These are phyloP conservation scores for Vanacampus margaritifer DNA, from an alignment of 2,113 vertebrate genomes.

Conservation along the genomic window DNA sequence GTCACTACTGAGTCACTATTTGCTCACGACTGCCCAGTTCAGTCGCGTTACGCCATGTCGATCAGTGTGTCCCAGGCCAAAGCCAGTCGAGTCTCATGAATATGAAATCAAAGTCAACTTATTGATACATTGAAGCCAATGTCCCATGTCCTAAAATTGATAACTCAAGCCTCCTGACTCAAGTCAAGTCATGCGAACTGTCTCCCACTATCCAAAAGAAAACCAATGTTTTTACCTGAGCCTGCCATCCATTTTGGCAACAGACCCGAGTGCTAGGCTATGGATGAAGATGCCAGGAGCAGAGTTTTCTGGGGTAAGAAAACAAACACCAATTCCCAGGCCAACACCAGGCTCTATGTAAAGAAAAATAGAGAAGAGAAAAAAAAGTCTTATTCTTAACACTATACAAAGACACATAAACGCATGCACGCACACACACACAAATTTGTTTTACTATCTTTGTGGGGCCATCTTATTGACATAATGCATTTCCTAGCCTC, in stretches of 20 bases:
- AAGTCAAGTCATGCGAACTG: no score
- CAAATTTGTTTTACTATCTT: no score
- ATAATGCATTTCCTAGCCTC: no score
- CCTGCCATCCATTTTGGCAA: slow-evolving; percentile 92
- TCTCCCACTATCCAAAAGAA: neutral
- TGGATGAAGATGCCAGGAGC: slow-evolving; percentile 93
- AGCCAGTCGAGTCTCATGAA: neutral
- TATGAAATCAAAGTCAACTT: neutral
- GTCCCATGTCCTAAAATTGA: neutral
- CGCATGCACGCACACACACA: no score
- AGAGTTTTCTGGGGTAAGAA: slow-evolving; percentile 84
- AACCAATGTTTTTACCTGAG: slow-evolving; percentile 76
- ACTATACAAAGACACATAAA: no score
- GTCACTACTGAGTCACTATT: no score
- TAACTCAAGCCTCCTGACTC: neutral
- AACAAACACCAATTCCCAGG: slow-evolving; percentile 90
- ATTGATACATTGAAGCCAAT: no score
- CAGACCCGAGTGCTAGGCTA: slow-evolving; percentile 89
- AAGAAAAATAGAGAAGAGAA: neutral
- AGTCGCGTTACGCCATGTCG: no score
- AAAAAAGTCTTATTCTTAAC: neutral
- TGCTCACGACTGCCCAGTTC: no score
- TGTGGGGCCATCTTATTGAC: no score
- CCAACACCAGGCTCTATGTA: slow-evolving; percentile 85
- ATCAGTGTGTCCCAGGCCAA: no score